Base-by-base conservation (phyloP, 1,140 invertebrate genomes). In the Steinernema khuongi region DNA sequence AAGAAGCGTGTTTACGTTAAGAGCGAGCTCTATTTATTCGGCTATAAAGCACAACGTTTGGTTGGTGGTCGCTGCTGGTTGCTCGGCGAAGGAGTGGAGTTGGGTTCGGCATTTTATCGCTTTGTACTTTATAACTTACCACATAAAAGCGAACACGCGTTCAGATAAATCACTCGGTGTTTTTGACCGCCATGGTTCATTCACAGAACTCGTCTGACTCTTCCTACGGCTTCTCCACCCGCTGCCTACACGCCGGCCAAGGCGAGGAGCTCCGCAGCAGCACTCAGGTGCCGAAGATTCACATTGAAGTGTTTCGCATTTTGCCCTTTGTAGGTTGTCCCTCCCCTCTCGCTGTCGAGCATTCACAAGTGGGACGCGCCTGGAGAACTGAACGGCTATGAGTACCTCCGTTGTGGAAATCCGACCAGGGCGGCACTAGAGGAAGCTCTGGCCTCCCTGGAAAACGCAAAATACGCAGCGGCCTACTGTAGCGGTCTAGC, bases 381-480 rank as follows among this genome's bases (percentile, higher is more conserved):
- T 11, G 92, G 88, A 28, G 86, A 93, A 85, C 89, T 91, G 77
- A 89, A 88, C 68, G 92, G 91, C 30, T 97, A 89, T 86, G 94
- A 96, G 75, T 99, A 99, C 87, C 90, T 92, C 0, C 89, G 96
- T 84, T 92, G 92, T 86, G 94, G 94, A n/a, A 99, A 99, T 88
- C 96, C 96, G 36, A 94, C 93, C 0, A 88, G 96, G 80, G 90
- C 92, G 79, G 91, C 91, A 66, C 87, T 98, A 67, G 94, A 99
- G 87, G 88, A 91, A 76, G 94, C 92, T 81, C 84, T 99, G 22
- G 95, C 96, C 28, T 89, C 92, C 1, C 83, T 98, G 22, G 97
- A 99, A 83, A 90, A 90, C 81, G 96, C 90, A 1, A 94, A 95
- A 86, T 89, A 94, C 88, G 88, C 89, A 19, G 79, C 94, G 14